Conservation (phyloP, 2,797 vertebrate genomes). For the Scarus forsteni region DNA sequence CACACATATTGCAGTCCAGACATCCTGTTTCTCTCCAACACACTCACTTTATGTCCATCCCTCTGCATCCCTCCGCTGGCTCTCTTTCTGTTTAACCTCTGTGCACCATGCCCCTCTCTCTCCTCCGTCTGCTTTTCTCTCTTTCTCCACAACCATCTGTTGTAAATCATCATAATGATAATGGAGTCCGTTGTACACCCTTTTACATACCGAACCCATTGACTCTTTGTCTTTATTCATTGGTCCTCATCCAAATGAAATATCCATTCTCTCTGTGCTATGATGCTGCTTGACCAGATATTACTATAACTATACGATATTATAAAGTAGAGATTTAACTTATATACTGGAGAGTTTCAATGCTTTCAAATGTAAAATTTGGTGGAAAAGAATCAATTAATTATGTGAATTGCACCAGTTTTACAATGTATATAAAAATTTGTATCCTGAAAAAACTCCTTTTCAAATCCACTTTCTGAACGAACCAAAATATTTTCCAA, state of each 20-base stretch:
- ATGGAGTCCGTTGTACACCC: constrained; percentile 57
- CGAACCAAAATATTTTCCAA: too few relatives aligned
- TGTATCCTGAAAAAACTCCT: too few relatives aligned
- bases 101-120: constrained; percentile 19
- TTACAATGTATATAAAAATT: too few relatives aligned
- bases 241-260: constrained; percentile 45
- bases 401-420: too few relatives aligned
- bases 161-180: constrained; percentile 60
- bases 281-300: background rate
- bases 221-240: constrained; percentile 47
- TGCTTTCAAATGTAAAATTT: too few relatives aligned
- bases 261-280: constrained; percentile 12
- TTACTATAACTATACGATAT: constrained; percentile 12
- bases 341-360: too few relatives aligned
- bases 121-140: constrained; percentile 6
- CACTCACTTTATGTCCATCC: constrained; percentile 7
- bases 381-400: too few relatives aligned
- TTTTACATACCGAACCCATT: constrained; percentile 59
- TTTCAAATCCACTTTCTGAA: too few relatives aligned
- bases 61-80: constrained; percentile 6
- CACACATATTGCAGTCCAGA: constrained; percentile 38
- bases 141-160: constrained; percentile 52
- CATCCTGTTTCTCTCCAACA: constrained; percentile 33
- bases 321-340: background rate
- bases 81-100: constrained; percentile 29